Base-by-base conservation (phyloP, 2,113 vertebrate species). In the Dromas ardeola region DNA sequence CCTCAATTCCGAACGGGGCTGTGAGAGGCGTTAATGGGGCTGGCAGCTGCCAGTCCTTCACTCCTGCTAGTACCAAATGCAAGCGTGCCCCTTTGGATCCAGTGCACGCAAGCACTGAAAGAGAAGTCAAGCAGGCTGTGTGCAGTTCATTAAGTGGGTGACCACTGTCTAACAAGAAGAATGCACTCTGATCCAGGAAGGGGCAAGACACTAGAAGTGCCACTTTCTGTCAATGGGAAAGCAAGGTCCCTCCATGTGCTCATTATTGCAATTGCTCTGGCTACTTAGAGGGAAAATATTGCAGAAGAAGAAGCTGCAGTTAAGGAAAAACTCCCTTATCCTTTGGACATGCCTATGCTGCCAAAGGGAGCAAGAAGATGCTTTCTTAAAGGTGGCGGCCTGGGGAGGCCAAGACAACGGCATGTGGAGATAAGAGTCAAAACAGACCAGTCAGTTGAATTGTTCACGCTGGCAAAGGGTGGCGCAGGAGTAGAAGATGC, bases 21-120 rank as follows among this genome's bases (percentile, higher is more conserved):
- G 34, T 13, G 42, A 81, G 63, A 26, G 61, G 30, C 45, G 34
- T 36, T 67, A 30, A 62, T 13, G 80, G 71, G 72, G 67, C 62
- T 95, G 86, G n/a, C 21, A 92, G 83, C 80, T 94, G 85, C 66
- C 92, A 58, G 59, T 71, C 81, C 71, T 73, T 21, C 85, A 38
- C 49, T 12, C 17, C 71, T 85, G 43, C 63, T 15, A n/a, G 52
- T 14, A 16, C 38, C 85, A 43, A 81, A 6, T 14, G 59, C 50
- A 13, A 4, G 38, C 12, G 43, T 4, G 19, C 42, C 42, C 88
- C 92, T 45, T 26, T 10, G 72, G n/a, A 18, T 6, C 6, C 71
- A 5, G 43, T 0, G 3, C 43, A 32, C 47, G 0, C 11, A 1
- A 26, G 74, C 65, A 3, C 52, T 11, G 58, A 11, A 26, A 63